These are phyloP conservation scores for Furnarius figulus DNA, from an alignment of 2,113 vertebrate species.

Conservation along the genomic window DNA sequence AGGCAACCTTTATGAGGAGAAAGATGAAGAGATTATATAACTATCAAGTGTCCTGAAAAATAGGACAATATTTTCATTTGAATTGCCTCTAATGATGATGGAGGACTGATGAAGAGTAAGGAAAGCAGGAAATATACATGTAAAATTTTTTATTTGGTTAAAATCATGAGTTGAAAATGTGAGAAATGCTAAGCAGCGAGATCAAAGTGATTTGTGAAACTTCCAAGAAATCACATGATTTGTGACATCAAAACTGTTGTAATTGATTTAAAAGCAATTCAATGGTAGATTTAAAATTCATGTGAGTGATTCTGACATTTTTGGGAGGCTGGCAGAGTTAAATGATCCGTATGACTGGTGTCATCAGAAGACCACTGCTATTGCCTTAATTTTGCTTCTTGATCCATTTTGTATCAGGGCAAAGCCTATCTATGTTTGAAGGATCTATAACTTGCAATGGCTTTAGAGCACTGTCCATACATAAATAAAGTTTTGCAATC, in stretches of 20 bases:
- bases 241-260: not conserved
- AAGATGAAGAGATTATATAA: not conserved
- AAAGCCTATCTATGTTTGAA: not conserved
- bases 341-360: not conserved
- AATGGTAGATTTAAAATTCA: not conserved
- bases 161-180: not conserved
- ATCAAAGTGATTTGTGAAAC: not conserved
- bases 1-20: not conserved
- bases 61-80: not conserved
- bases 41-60: not conserved
- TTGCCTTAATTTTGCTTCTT: not conserved
- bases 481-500: not conserved
- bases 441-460: not conserved
- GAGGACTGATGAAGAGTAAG: not conserved
- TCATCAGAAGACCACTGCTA: not conserved
- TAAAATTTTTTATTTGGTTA: not conserved
- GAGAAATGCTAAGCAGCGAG: not conserved
- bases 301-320: not conserved
- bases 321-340: not conserved
- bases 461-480: not conserved
- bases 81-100: not conserved
- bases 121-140: not conserved
- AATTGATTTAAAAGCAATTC: not conserved
- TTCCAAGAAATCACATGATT: not conserved
- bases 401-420: not conserved